Percentiles rank a stretch among this genome's conserved stretches.
phyloP scores from a whole-genome alignment of 2,797 vertebrate genomes.

The Sardinella longiceps region DNA sequence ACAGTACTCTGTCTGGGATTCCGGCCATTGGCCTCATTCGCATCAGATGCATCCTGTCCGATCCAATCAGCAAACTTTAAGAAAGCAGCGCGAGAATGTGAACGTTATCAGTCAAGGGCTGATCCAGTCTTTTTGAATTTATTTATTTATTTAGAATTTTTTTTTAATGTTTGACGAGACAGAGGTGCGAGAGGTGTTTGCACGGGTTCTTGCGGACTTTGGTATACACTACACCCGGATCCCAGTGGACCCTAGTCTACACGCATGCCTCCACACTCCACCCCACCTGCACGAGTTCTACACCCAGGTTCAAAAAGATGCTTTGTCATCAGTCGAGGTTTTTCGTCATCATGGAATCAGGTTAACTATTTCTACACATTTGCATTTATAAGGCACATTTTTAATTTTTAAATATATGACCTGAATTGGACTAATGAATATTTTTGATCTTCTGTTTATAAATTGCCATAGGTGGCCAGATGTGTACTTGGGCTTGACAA shows the following conservation, averaged over 20 bases:
- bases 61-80: no score
- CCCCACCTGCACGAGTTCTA: slow-evolving; percentile 82
- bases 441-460: background rate
- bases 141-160: no score
- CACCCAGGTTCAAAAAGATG: slow-evolving; percentile 84
- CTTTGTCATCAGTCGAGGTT: slow-evolving; percentile 81
- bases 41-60: no score
- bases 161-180: slow-evolving; percentile 19
- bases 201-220: slow-evolving; percentile 82
- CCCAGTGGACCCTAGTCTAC: slow-evolving; percentile 84
- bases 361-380: slow-evolving; percentile 62
- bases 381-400: background rate
- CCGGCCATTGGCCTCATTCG: no score
- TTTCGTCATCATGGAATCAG: slow-evolving; percentile 86
- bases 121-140: background rate
- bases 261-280: slow-evolving; percentile 80
- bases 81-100: no score
- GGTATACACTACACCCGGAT: slow-evolving; percentile 86
- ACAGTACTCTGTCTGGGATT: no score
- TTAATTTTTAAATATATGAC: no score
- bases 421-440: background rate
- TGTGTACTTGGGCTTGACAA: slow-evolving; percentile 90
- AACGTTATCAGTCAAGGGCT: no score
- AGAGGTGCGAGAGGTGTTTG: slow-evolving; percentile 90
- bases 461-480: slow-evolving; percentile 85